Percentiles rank a stretch among this genome's conserved stretches.
phyloP scores from a whole-genome alignment of 2,113 vertebrate species.

The Scomber japonicus region DNA sequence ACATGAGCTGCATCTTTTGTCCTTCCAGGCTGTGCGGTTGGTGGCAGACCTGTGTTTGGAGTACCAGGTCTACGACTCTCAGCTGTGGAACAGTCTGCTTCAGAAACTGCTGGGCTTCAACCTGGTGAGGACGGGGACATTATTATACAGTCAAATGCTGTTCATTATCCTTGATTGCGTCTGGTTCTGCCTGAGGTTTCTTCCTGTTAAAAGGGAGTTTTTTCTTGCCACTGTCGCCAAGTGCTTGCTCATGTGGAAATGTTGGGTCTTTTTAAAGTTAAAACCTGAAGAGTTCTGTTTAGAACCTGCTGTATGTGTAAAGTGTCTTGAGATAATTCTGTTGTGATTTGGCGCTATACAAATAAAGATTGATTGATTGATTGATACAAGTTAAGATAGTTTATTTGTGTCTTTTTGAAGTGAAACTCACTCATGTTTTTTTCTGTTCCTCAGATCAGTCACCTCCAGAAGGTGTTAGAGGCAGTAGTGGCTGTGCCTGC shows the following conservation, averaged over 20 bases:
- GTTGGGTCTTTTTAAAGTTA: no score
- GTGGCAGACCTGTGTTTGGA: conserved; percentile 94
- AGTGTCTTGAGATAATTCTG: no score
- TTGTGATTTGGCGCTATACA: no score
- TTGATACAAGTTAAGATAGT: not conserved
- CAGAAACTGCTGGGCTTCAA: conserved; percentile 94
- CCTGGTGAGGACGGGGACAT: conserved; percentile 84
- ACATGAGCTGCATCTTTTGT: not conserved
- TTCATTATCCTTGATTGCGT: no score
- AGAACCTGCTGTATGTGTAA: no score
- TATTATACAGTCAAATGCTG: not conserved
- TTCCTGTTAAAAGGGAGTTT: no score
- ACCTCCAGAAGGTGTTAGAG: conserved; percentile 90
- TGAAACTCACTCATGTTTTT: not conserved
- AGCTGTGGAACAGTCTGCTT: conserved; percentile 93
- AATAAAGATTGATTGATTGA: no score
- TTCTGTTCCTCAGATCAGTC: conserved; percentile 84
- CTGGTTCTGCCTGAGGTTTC: no score
- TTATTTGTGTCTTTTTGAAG: not conserved
- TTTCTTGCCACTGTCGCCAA: no score
- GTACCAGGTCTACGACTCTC: conserved; percentile 91
- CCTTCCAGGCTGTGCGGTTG: conserved; percentile 89
- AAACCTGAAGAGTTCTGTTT: no score
- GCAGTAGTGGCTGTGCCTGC: conserved; percentile 86
- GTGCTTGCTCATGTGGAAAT: no score